Conservation (phyloP, 1,140 invertebrate species). For the Drosophila novamexicana region DNA sequence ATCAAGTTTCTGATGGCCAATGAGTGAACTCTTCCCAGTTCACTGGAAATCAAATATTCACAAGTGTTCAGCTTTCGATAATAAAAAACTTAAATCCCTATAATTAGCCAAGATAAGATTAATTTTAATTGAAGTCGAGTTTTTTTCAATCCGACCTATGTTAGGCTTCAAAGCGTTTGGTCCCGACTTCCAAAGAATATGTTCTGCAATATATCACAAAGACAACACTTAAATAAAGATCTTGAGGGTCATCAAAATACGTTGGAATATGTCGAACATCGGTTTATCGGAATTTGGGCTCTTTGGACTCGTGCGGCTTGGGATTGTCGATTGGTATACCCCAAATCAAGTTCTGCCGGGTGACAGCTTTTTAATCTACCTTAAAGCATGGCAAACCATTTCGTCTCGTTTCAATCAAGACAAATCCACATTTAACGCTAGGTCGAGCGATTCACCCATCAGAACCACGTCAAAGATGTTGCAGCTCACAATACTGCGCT, state of each 20-base stretch:
- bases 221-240: too few relatives aligned
- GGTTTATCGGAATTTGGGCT: too few relatives aligned
- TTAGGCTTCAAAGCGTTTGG: too few relatives aligned
- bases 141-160: too few relatives aligned
- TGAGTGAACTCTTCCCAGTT: not conserved
- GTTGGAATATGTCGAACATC: too few relatives aligned
- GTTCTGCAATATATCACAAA: too few relatives aligned
- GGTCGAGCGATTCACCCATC: not conserved
- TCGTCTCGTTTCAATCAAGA: conserved; percentile 5
- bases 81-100: not conserved
- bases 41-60: not conserved
- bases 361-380: not conserved
- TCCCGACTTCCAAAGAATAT: too few relatives aligned
- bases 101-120: too few relatives aligned
- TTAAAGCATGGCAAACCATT: not conserved
- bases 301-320: too few relatives aligned
- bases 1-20: conserved; percentile 32
- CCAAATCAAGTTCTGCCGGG: not conserved
- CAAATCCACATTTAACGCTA: not conserved
- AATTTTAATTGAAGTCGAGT: too few relatives aligned
- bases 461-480: conserved; percentile 21
- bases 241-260: too few relatives aligned
- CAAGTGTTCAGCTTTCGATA: not conserved
- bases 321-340: too few relatives aligned
- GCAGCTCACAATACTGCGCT: not conserved